phyloP scores from a whole-genome alignment of 2,797 vertebrate species.

The Melopsittacus undulatus region DNA sequence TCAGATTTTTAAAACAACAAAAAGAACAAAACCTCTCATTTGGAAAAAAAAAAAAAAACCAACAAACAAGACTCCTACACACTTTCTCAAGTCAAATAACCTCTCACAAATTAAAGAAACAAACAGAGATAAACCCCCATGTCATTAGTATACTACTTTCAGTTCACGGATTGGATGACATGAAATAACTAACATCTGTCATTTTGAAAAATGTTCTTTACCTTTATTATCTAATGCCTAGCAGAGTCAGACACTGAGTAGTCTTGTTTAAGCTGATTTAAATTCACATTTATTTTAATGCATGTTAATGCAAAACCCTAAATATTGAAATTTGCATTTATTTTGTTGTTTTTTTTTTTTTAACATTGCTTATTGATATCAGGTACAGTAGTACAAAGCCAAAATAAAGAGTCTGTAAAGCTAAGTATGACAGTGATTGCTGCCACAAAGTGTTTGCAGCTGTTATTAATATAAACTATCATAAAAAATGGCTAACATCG shows the following conservation, averaged over 20 bases:
- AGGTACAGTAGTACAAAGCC: background rate
- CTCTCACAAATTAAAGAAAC: background rate
- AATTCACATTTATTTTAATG: slow-evolving; percentile 23
- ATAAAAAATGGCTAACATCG: background rate
- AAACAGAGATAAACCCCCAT: background rate
- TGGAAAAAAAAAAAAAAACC: background rate
- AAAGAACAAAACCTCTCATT: background rate
- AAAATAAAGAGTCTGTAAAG: background rate
- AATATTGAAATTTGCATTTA: slow-evolving; percentile 23
- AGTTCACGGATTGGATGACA: background rate
- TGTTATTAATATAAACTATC: background rate
- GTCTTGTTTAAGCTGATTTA: slow-evolving; percentile 32
- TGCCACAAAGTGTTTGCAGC: background rate
- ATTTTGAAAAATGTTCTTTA: background rate
- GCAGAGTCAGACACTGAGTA: background rate
- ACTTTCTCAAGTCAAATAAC: background rate
- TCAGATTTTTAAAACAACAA: background rate
- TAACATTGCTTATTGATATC: background rate
- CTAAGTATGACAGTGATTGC: background rate
- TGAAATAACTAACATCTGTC: background rate
- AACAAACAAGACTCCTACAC: rapidly evolving
- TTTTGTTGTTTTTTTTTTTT: background rate
- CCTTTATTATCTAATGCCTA: background rate
- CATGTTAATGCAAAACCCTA: too few species aligned
- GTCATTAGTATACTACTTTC: background rate